Conservation (phyloP, 2,113 vertebrate species). For the Hirundichthys speculiger region DNA sequence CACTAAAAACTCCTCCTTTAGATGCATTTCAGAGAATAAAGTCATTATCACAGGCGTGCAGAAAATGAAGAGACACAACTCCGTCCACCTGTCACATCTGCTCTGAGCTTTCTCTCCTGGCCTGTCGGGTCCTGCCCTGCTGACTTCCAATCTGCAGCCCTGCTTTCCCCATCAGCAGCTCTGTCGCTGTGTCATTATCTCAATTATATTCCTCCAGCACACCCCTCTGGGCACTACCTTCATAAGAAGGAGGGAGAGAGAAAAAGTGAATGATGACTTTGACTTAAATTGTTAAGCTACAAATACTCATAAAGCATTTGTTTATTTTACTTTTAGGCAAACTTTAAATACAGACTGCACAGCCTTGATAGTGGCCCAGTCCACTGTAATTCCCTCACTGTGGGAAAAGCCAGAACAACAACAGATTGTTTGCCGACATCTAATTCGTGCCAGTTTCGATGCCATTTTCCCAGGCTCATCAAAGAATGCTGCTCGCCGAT, state of each 20-base stretch:
- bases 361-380: not conserved
- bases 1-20: not conserved
- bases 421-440: slow-evolving; percentile 56
- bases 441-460: slow-evolving; percentile 42
- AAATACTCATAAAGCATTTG: not conserved
- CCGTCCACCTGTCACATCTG: slow-evolving; percentile 22
- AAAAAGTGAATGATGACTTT: slow-evolving; percentile 39
- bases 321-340: not conserved
- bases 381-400: slow-evolving; percentile 11
- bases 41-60: not conserved
- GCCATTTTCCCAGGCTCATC: slow-evolving; percentile 31
- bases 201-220: slow-evolving; percentile 61
- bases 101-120: slow-evolving; percentile 1
- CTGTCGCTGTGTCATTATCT: slow-evolving; percentile 71
- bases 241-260: slow-evolving; percentile 63
- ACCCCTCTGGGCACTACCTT: slow-evolving; percentile 59
- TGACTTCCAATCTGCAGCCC: slow-evolving; percentile 48
- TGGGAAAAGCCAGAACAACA: slow-evolving; percentile 46
- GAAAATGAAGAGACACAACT: not conserved
- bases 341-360: not conserved
- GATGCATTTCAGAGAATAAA: not conserved
- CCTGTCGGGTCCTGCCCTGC: slow-evolving; percentile 69
- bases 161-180: slow-evolving; percentile 60
- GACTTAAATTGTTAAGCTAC: slow-evolving; percentile 7
- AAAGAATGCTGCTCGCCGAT: slow-evolving; percentile 13